These are phyloP conservation scores for Anoplopoma fimbria DNA, from an alignment of 2,113 vertebrate genomes.

Conservation along the genomic window DNA sequence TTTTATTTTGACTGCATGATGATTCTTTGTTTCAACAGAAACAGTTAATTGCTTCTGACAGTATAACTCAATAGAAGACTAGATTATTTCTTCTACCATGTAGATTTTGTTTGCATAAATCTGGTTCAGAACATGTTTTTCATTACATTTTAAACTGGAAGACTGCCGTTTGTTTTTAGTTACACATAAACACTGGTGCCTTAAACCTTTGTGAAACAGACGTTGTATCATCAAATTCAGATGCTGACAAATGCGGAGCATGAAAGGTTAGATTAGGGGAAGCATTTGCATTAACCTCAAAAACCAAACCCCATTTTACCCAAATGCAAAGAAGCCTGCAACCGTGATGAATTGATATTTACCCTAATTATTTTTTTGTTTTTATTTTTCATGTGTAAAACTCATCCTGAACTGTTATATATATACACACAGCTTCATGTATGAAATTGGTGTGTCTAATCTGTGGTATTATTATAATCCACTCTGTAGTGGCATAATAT, in stretches of 20 bases:
- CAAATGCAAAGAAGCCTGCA: neutral
- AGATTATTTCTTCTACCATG: neutral
- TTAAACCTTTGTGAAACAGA: neutral
- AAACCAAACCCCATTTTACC: neutral
- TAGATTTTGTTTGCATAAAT: constrained; percentile 15
- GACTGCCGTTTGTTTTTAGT: neutral
- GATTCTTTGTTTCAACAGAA: neutral
- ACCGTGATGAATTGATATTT: neutral
- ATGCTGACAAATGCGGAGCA: neutral
- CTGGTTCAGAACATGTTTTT: neutral
- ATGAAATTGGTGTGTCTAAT: neutral
- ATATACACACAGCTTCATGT: neutral
- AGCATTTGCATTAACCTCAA: constrained; percentile 15
- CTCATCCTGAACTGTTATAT: neutral
- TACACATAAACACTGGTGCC: neutral
- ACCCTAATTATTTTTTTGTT: neutral
- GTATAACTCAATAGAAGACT: neutral
- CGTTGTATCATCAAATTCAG: constrained; percentile 3
- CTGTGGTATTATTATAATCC: neutral
- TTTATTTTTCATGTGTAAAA: neutral
- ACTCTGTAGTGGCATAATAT: neutral
- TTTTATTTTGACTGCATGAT: constrained; percentile 1
- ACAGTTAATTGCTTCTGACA: constrained; percentile 9
- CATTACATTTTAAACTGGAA: constrained; percentile 1
- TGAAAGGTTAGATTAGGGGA: neutral